These are phyloP conservation scores for Mesaphorura yosii DNA, from an alignment of 1,140 invertebrate species.

Conservation along the genomic window DNA sequence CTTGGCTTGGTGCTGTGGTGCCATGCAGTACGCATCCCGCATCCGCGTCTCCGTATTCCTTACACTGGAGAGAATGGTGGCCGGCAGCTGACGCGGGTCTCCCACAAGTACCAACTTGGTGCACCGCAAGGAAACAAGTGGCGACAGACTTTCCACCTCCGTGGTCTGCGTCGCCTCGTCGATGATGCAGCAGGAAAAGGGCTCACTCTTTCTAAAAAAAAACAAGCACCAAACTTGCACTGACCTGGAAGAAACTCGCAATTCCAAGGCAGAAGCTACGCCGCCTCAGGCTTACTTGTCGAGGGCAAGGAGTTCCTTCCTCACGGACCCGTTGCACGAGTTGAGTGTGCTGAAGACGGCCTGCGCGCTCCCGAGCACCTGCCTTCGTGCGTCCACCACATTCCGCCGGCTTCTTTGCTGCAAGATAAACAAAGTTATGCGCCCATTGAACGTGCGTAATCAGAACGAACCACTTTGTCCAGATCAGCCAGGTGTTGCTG, in stretches of 20 bases:
- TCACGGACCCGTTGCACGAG: conserved; percentile 6
- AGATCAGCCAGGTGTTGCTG: too few species aligned
- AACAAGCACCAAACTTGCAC: neutral
- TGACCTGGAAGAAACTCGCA: neutral
- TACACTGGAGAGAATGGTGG: conserved; percentile 62
- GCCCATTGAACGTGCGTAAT: neutral
- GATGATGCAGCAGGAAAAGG: conserved; percentile 70
- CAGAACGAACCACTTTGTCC: too few species aligned
- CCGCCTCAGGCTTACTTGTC: neutral
- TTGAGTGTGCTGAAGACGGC: conserved; percentile 18
- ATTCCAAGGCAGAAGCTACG: too few species aligned
- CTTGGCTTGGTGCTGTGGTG: neutral
- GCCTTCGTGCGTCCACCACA: neutral
- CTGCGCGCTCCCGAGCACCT: conserved; percentile 1
- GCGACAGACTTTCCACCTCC: conserved; percentile 69
- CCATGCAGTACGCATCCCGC: neutral
- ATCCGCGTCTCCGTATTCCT: conserved; percentile 7
- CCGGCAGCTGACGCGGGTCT: conserved; percentile 73
- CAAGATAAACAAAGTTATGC: neutral
- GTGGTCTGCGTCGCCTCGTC: conserved; percentile 82
- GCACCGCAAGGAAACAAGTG: conserved; percentile 58
- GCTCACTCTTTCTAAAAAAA: neutral
- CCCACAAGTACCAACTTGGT: conserved; percentile 71
- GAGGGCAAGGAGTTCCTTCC: neutral
- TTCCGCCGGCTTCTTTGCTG: neutral